Evolutionary conservation across 2,113 vertebrate genomes (phyloP), one percentile per base, ranked within the genome.

Genomic region (Zosterops pallidus): DNA sequence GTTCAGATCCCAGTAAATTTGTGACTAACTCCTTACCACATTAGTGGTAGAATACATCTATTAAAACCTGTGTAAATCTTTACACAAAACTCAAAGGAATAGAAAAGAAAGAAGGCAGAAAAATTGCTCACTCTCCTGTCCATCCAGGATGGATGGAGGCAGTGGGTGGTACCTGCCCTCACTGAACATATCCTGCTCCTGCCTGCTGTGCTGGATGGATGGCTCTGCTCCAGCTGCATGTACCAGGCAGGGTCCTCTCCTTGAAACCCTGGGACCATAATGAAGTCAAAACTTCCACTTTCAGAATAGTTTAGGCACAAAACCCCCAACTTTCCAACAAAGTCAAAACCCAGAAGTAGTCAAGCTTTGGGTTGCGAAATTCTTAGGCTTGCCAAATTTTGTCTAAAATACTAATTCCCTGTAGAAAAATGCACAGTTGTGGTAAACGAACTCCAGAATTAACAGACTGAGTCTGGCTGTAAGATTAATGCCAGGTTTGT

Each of bases 151-250:
- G 41, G 53, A 56, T 8, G 4, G 20, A 59, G 28, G 57, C 39
- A 31, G 16, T 25, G 31, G 21, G 17, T 35, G 60, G 52, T 63
- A 24, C 23, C 79, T 46, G 50, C 10, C 3, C 21, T 46, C 42
- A 10, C 42, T 22, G 21, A 37, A 28, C 47, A 62, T 4, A 17
- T 28, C 9, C 6, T n/a, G 46, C 65, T 81, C 47, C 78, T 59
- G 46, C 53, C 35, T 65, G 16, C 3, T 25, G 22, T 4, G 14
- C 5, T 19, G 31, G 7, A 35, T 0, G 1, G 25, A 47, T 5
- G 22, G 35, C 56, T 86, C 68, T 49, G 33, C 35, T 60, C 52
- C 69, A 71, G 68, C 50, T 62, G 46, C 8, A 1, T 2, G 20
- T 16, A 29, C 49, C 26, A 57, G 59, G 18, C 28, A 77, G n/a